Base-by-base conservation (phyloP, 1,140 invertebrate genomes). In the Ooceraea biroi region DNA sequence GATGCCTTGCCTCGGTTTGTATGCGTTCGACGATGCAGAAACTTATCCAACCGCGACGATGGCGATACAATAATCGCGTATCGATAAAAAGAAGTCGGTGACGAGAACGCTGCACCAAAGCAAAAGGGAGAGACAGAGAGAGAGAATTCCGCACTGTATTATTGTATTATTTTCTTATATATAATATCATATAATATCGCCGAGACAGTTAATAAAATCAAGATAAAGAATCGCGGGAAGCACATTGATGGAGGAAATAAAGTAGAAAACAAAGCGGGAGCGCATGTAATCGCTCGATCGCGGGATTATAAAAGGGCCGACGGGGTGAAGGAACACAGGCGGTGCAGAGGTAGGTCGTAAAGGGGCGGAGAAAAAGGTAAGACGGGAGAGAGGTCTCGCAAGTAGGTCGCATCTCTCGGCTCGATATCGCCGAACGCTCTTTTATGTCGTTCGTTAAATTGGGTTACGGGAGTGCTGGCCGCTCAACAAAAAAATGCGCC, bases 391-490 rank as follows among this genome's bases (percentile, higher is more conserved):
- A 85, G 86, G 71, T 73, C 84, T 92, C 76, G 83, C 86, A 94
- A 93, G 90, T 93, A 93, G 93, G 92, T 93, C 92, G 91, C 91
- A 90, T 91, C 91, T 88, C 90, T 89, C 91, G 85, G 92, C 92
- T 93, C 92, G 88, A 93, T 93, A 93, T 94, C 91, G 88, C 89
- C 92, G 90, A 93, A 93, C 92, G 92, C 90, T 92, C 92, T 91
- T 92, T 92, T 91, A 82, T 92, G 88, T 90, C 87, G 87, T 89
- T 86, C 88, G 86, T 73, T 88, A 92, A 94, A 94, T 93, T 93
- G 90, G 92, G 91, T 93, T 94, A 93, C 90, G 90, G 86, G 84
- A 85, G 50, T 85, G 76, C 72, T 84, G 72, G 80, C 69, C 78
- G 19, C 44, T 63, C 41, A 3, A 17, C 55, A 14, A 30, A 52